Evolutionary conservation across 2,888 invertebrate genomes (phyloP).

Genomic region (Acronicta alni): DNA sequence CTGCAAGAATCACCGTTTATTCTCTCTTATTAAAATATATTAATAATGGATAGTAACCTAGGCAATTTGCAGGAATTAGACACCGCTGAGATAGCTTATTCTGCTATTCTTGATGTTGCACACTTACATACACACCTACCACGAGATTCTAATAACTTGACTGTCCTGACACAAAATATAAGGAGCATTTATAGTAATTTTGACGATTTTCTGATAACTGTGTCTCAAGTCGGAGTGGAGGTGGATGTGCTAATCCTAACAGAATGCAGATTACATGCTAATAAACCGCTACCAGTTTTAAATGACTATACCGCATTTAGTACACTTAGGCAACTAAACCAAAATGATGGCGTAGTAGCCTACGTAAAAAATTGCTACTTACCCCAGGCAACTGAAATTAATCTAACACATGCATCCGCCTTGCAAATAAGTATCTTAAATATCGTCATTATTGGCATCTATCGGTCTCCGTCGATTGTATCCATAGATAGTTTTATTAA

Average conservation of each 20-base stretch:
- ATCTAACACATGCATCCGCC: not conserved
- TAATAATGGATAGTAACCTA: not conserved
- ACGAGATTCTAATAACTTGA: not conserved
- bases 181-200: slow-evolving; percentile 18
- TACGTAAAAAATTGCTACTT: slow-evolving; percentile 18
- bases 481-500: slow-evolving; percentile 6
- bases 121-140: not conserved
- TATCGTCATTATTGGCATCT: slow-evolving; percentile 4
- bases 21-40: too few species aligned
- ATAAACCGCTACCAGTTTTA: slow-evolving; percentile 22
- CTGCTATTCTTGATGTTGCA: not conserved
- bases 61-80: not conserved
- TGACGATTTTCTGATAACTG: slow-evolving; percentile 17
- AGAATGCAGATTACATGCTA: slow-evolving; percentile 26
- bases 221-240: slow-evolving; percentile 13
- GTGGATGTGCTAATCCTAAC: slow-evolving; percentile 30
- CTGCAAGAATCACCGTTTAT: not conserved
- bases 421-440: not conserved
- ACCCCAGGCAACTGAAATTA: slow-evolving; percentile 17
- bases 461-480: not conserved
- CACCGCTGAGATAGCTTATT: not conserved
- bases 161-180: slow-evolving; percentile 19
- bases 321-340: slow-evolving; percentile 28
- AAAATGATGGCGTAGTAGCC: slow-evolving; percentile 30
- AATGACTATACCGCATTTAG: slow-evolving; percentile 21